These are phyloP conservation scores for Conus betulinus DNA, from an alignment of 1,140 invertebrate genomes.

Conservation along the genomic window DNA sequence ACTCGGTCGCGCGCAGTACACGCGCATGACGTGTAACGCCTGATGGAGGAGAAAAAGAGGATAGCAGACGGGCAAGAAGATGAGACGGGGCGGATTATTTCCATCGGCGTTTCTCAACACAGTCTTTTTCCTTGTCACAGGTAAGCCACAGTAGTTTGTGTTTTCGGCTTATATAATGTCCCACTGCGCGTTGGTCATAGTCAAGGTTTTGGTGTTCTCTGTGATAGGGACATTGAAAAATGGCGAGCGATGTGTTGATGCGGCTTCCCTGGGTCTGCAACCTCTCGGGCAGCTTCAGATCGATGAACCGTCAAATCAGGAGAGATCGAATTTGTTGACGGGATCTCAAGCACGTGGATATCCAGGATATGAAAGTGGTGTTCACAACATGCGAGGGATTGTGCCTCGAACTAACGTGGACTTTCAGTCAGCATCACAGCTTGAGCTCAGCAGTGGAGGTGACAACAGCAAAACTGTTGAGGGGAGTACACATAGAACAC, in stretches of 20 bases:
- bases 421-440: neutral
- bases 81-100: constrained; percentile 24
- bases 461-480: neutral
- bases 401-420: neutral
- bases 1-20: constrained; percentile 1
- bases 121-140: constrained; percentile 11
- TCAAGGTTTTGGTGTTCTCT: neutral
- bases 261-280: constrained; percentile 3
- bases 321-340: neutral
- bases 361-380: too few species aligned
- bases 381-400: neutral
- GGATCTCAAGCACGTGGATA: neutral
- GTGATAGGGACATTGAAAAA: constrained; percentile 26
- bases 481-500: neutral
- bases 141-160: neutral
- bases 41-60: constrained; percentile 26
- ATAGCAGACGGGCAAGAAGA: constrained; percentile 32
- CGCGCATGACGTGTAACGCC: constrained; percentile 16
- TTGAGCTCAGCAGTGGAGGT: neutral
- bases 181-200: neutral
- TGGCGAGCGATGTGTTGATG: constrained; percentile 28
- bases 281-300: constrained; percentile 14
- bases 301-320: constrained; percentile 20
- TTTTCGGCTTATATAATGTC: too few species aligned
- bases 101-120: constrained; percentile 22